Evolutionary conservation across 2,113 vertebrate genomes (phyloP).

Genomic region (Myrmecophaga tridactyla): DNA sequence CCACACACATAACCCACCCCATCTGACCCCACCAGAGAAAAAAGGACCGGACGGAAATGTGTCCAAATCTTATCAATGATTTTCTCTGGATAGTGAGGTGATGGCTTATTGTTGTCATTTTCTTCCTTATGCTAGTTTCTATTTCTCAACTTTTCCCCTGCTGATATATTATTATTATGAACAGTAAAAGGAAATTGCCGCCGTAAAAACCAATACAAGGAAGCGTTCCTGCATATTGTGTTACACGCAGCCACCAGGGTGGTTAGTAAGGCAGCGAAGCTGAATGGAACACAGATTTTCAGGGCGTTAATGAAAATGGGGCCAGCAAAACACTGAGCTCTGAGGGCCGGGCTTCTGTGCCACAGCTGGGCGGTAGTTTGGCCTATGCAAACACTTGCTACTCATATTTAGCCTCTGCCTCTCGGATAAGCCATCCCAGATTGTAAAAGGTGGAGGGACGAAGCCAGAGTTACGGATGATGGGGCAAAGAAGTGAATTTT

Average conservation of each 20-base stretch:
- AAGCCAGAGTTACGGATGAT: neutral
- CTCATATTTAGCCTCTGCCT: neutral
- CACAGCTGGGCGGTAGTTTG: neutral
- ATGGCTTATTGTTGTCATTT: constrained; percentile 54
- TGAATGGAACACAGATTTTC: neutral
- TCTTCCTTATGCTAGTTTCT: constrained; percentile 41
- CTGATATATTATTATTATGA: constrained; percentile 50
- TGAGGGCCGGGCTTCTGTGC: neutral
- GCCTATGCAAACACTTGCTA: neutral
- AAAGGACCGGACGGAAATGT: constrained; percentile 14
- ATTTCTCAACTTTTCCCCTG: constrained; percentile 21
- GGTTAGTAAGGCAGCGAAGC: neutral
- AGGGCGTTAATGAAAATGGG: neutral
- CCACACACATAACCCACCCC: neutral
- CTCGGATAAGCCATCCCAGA: neutral
- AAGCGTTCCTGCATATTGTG: neutral
- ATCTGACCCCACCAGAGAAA: too few relatives aligned
- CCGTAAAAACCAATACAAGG: constrained; percentile 17
- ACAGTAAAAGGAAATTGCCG: constrained; percentile 45
- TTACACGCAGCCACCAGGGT: neutral
- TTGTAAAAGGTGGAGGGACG: neutral
- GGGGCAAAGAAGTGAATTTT: constrained; percentile 23
- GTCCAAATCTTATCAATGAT: constrained; percentile 34
- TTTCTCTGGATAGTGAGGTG: constrained; percentile 35
- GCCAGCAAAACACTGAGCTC: neutral